Evolutionary conservation across 2,888 invertebrate species (phyloP).

Genomic region (Pristionchus arcanus): DNA sequence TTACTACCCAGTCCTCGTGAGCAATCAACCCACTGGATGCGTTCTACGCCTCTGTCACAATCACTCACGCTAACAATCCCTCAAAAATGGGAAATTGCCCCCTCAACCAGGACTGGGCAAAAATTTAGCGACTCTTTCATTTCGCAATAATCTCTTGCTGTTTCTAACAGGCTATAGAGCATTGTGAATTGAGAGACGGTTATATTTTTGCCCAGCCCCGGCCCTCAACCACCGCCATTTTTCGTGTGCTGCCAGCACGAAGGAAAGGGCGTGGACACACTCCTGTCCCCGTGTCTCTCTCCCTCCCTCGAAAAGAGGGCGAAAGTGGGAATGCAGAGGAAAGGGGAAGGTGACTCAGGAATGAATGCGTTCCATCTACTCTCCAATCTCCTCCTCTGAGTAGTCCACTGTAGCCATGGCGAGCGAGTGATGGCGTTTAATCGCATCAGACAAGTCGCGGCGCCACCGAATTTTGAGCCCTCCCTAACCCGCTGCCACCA

Average conservation of each 20-base stretch:
- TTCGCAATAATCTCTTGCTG: no score
- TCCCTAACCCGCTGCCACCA: neutral
- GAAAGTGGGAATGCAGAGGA: constrained; percentile 4
- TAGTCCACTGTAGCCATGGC: constrained; percentile 10
- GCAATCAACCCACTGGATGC: neutral
- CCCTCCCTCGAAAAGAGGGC: constrained; percentile 19
- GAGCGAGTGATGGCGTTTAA: neutral
- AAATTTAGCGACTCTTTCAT: no score
- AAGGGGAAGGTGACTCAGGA: constrained; percentile 29
- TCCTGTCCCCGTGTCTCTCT: neutral
- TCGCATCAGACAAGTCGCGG: neutral
- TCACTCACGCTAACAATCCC: neutral
- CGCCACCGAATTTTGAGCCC: constrained; percentile 20
- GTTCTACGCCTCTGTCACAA: neutral
- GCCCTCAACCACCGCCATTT: neutral
- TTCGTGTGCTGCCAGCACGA: neutral
- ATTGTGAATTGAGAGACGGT: no score
- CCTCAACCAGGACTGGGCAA: no score
- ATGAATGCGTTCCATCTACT: constrained; percentile 33
- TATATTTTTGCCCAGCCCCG: no score
- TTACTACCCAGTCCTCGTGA: neutral
- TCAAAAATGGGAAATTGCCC: neutral
- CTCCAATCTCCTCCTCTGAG: neutral
- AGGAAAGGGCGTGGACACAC: constrained; percentile 35
- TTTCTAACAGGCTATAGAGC: no score